Evolutionary conservation across 2,113 vertebrate genomes (phyloP), one percentile per base, ranked within the genome.

Genomic region (Casuarius casuarius): DNA sequence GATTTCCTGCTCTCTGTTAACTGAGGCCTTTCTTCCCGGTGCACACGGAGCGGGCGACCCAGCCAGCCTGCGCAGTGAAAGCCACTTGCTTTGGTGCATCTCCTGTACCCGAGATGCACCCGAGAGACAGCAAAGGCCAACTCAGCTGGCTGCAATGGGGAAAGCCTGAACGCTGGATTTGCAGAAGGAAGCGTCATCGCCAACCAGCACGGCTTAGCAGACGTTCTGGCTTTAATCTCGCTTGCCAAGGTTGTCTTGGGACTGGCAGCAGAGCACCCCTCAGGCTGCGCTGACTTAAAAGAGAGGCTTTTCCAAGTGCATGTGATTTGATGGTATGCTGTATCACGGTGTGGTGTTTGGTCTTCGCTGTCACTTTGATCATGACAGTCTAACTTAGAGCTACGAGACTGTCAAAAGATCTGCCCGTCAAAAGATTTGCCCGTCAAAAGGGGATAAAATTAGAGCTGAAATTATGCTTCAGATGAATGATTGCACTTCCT

Each of bases 21-120:
- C 18, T 54, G 38, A 61, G 59, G 21, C 7, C 6, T 9, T 52
- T 42, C 54, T 83, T 51, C 61, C 33, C 8, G 5, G 54, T 0
- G 0, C 3, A 18, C 1, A 2, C 4, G 0, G 2, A 63, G 49
- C 38, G 65, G 61, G 26, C 89, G 81, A 48, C 49, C 12, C 21
- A 8, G 25, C 42, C 68, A 23, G 33, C 40, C 21, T 28, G 38
- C 38, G 38, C 7, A 38, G 38, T 38, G 66, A 76, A 76, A 86
- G 52, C 14, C 42, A n/a, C 5, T 33, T 51, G 25, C 42, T 42
- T 3, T 5, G 13, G 15, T 22, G 48, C 5, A 28, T 48, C 5
- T 5, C n/a, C 38, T 38, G 38, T 38, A 38, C 38, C 38, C 38
- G 38, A n/a, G 72, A 33, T 40, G 46, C 22, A 72, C 51, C 28